phyloP scores from a whole-genome alignment of 2,797 vertebrate genomes.

The Alfaro cultratus region DNA sequence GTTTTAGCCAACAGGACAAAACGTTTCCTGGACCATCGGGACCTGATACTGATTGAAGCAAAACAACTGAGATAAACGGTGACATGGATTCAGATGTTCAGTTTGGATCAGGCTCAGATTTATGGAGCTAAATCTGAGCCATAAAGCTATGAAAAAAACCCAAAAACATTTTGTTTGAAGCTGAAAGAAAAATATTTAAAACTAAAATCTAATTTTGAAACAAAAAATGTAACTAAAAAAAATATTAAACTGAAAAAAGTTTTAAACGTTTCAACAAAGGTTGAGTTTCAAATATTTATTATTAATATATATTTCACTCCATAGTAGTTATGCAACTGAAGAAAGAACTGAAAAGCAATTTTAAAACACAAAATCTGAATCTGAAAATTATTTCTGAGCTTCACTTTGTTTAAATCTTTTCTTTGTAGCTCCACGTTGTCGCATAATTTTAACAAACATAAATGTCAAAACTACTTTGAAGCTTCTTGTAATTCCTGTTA shows the following conservation, averaged over 20 bases:
- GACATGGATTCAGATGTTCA: background rate
- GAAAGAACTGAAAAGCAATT: too few relatives aligned
- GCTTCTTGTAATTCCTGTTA: too few relatives aligned
- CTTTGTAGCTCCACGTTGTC: background rate
- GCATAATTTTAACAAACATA: background rate
- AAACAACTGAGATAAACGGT: background rate
- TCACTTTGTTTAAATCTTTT: background rate
- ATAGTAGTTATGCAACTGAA: too few relatives aligned
- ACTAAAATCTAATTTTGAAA: background rate
- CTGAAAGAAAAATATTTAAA: background rate
- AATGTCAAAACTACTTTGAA: background rate
- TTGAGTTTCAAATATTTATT: too few relatives aligned
- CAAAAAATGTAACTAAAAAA: background rate
- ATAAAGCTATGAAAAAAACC: too few relatives aligned
- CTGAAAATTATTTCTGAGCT: background rate
- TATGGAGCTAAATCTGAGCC: too few relatives aligned
- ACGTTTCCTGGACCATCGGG: background rate
- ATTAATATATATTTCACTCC: too few relatives aligned
- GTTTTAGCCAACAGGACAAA: conserved; percentile 14
- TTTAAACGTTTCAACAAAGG: too few relatives aligned
- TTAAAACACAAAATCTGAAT: too few relatives aligned
- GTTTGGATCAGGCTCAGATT: background rate
- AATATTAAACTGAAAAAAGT: background rate
- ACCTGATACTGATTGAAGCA: background rate
- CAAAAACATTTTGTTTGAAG: too few relatives aligned